Evolutionary conservation across 64 coral and sea anemone genomes (phyloP).

Genomic region (Actinia tenebrosa): DNA sequence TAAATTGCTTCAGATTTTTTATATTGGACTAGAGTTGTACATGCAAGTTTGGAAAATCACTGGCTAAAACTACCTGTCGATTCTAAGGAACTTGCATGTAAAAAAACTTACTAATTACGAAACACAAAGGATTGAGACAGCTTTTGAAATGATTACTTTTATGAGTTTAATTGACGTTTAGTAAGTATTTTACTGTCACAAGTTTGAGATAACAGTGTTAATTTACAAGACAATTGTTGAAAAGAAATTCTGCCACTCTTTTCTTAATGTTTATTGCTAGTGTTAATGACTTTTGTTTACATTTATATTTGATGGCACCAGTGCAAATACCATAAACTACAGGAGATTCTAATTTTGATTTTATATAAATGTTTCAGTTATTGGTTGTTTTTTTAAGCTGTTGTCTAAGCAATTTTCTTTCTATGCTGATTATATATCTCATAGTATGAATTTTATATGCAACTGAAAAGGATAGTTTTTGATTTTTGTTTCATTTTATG

Average conservation of each 20-base stretch:
- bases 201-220: background rate
- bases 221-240: background rate
- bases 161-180: background rate
- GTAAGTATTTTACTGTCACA: background rate
- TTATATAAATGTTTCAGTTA: background rate
- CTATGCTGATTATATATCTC: no score
- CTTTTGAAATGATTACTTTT: no score
- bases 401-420: no score
- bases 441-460: no score
- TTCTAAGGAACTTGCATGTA: background rate
- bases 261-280: background rate
- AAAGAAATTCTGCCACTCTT: background rate
- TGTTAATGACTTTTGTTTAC: background rate
- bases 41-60: background rate
- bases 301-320: background rate
- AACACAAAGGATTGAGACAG: no score
- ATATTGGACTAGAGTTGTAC: background rate
- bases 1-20: background rate
- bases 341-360: background rate
- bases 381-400: no score
- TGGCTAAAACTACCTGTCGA: background rate
- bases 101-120: background rate
- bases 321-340: background rate
- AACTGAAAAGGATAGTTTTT: no score
- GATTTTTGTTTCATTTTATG: no score